Base-by-base conservation (phyloP, 1,140 invertebrate genomes). In the Arion vulgaris region DNA sequence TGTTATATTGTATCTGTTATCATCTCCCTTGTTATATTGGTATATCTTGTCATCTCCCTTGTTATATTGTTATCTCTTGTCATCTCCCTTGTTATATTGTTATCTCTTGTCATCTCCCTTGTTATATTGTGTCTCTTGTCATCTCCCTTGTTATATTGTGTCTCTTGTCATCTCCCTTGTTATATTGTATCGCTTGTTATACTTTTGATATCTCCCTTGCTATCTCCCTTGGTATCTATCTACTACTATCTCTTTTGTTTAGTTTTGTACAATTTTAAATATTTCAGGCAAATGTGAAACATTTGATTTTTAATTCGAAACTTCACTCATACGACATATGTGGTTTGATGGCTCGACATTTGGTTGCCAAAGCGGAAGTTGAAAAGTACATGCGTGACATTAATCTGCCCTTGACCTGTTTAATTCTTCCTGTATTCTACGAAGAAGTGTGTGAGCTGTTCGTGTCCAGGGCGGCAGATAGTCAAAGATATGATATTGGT, bases 351-450 rank as follows among this genome's bases (percentile, higher is more conserved):
- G 89, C 86, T 0, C 83, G 90, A 0, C 88, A 91, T 78, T 81
- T 90, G 66, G 91, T 90, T 28, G 88, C 90, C 26, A 91, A 91
- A 81, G 90, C 90, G 15, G 86, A 88, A 77, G 83, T 91, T 28
- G 89, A 91, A 71, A 84, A 85, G 15, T 90, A 90, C 81, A 89
- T 91, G 85, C 82, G 85, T 72, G 80, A 86, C 36, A 82, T 86
- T 26, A 69, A 75, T 17, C 77, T 91, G 32, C 89, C 89, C 34
- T 34, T 91, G 36, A 90, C 89, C 19, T 88, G 80, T 39, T 71
- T 91, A 2, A 83, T 90, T 1, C 83, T 91, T 19, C 91, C 91
- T 0, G 87, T 87, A 17, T 88, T 84, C 73, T 91, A 91, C 82
- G 87, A 91, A 74, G 86, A 91, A 66, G 84, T 90, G 62, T 82